Evolutionary conservation across 2,113 vertebrate genomes (phyloP), one percentile per base, ranked within the genome.

Genomic region (Oreochromis niloticus): DNA sequence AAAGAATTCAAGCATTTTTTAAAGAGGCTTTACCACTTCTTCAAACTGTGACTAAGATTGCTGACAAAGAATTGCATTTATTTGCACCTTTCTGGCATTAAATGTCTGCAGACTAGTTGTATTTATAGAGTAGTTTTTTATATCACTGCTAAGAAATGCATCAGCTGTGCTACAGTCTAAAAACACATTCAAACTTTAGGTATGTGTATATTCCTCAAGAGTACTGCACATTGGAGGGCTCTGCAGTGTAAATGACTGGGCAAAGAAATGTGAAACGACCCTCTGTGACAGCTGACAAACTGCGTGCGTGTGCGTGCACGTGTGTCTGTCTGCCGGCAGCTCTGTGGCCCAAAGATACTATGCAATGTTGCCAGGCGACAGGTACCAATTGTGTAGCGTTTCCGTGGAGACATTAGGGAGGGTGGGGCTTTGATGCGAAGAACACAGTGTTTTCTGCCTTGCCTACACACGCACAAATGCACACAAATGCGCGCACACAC

Each of bases 341-440:
- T 93, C 90, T 95, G 89, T 91, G 93, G 94, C 93, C 92, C 85
- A 89, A 93, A 94, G 93, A 95, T 95, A 95, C 92, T 85, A 88
- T 91, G 83, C 91, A 89, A 96, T 89, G 96, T 96, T 96, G 96
- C 95, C 95, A 96, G 91, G 96, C 94, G 93, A 96, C 96, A 94
- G 93, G 94, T 96, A 96, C 93, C 93, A 95, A 96, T 95, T 96
- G 95, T 95, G 93, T 94, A 92, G 85, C 14, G 95, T 96, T 96
- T 92, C 95, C 88, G 59, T 90, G 91, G 95, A 91, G 91, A 95
- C 84, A 11, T 92, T 89, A n/a, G 86, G 84, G 88, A 91, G 94
- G 96, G 95, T 83, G 95, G 94, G 91, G 92, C 90, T 94, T 95
- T 90, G 91, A 92, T 89, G 90, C 93, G 92, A 93, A 95, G 93